Base-by-base conservation (phyloP, 1,140 invertebrate species). In the Uloborus diversus region DNA sequence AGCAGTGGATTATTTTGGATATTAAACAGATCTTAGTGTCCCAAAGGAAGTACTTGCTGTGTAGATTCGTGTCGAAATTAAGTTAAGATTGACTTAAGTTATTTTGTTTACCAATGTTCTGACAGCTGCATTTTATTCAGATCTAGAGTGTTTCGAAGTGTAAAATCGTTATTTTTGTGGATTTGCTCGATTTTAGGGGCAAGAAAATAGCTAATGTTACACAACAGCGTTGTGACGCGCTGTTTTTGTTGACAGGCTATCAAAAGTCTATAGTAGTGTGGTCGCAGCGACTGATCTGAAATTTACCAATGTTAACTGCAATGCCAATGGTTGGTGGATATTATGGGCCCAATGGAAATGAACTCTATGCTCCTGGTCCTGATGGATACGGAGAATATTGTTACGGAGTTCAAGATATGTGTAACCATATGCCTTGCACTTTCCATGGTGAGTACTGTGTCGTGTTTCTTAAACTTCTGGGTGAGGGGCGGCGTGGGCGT, bases 251-350 rank as follows among this genome's bases (percentile, higher is more conserved):
- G 73, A 76, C 70, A 75, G n/a, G 73, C 42, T 56, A 13, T 30
- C n/a, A 11, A 25, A 13, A 62, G 11, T 53, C 37, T 56, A 14
- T 32, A 23, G 49, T 65, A 7, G 13, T 35, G 42, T 73, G 70
- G 33, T 37, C 32, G 32, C 17, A 65, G 73, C 30, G 47, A 20
- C 59, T 65, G 62, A 65, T 65, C 73, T 65, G 47, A 76, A 62
- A 64, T 65, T 76, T 49, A 65, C 76, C 76, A 79, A 79, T 79
- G 76, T 47, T 79, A 79, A 79, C 76, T 69, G 64, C 76, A 57
- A n/a, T n/a, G n/a, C n/a, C n/a, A n/a, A 79, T 79, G 76, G 76
- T 79, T 68, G 62, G 64, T 68, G 76, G 76, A 69, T 79, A 68
- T 79, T 79, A 79, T 61, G 76, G 69, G 62, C 64, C 51, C 51